Conservation (phyloP, 2,113 vertebrate species). For the Sporophila hypoxantha region DNA sequence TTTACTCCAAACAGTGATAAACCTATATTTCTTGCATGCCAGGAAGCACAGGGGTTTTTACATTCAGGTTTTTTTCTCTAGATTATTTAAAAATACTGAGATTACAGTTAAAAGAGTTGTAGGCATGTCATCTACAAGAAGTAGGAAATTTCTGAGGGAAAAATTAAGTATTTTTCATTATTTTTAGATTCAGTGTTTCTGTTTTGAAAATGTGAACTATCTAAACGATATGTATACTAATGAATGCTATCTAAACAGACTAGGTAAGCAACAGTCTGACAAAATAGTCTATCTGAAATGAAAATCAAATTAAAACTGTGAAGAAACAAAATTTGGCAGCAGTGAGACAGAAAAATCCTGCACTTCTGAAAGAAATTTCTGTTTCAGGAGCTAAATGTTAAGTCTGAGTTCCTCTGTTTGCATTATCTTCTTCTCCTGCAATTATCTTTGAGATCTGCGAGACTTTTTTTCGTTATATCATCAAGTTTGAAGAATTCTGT, state of each 20-base stretch:
- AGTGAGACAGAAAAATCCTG: not conserved
- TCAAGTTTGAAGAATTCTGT: not conserved
- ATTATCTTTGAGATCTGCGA: not conserved
- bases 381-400: not conserved
- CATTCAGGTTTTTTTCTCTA: not conserved
- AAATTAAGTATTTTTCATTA: not conserved
- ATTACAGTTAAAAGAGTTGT: not conserved
- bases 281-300: not conserved
- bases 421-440: not conserved
- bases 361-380: not conserved
- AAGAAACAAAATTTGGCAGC: not conserved
- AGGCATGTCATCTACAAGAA: not conserved
- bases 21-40: not conserved
- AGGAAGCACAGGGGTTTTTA: accelerated
- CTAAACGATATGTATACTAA: no score
- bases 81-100: not conserved
- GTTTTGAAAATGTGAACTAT: not conserved
- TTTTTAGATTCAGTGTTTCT: not conserved
- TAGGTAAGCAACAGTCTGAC: not conserved
- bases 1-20: not conserved
- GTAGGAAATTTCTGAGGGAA: not conserved
- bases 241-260: not conserved
- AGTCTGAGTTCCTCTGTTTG: not conserved
- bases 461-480: not conserved
- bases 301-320: not conserved